Percentiles rank a stretch among this genome's conserved stretches.
Conservation (phyloP, 2,113 vertebrate genomes). For the Galemys pyrenaicus region DNA sequence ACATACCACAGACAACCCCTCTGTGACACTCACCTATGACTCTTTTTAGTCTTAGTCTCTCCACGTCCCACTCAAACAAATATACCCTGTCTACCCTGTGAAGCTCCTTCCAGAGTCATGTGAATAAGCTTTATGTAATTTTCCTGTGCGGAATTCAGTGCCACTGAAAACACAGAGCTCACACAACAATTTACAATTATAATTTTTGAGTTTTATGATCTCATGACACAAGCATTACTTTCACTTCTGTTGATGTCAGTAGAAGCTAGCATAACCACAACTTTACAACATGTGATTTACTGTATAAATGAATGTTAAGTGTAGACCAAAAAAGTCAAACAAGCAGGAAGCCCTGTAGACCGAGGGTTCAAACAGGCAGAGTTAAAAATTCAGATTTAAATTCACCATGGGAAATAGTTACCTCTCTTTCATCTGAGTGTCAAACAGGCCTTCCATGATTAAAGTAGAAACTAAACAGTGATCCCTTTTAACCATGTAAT, state of each 20-base stretch:
- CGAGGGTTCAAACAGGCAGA: neutral
- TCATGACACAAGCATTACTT: neutral
- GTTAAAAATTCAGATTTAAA: constrained; percentile 36
- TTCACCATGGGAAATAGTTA: constrained; percentile 1
- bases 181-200: neutral
- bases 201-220: neutral
- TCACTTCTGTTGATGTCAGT: neutral
- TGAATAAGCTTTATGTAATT: neutral
- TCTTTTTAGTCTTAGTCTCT: neutral
- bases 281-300: neutral
- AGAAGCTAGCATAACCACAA: neutral
- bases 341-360: neutral
- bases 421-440: constrained; percentile 56
- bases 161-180: neutral
- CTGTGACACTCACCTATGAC: neutral
- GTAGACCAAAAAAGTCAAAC: neutral
- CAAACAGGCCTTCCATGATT: constrained; percentile 34
- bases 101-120: neutral
- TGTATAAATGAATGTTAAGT: neutral
- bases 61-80: neutral
- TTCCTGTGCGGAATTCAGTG: neutral
- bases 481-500: constrained; percentile 50
- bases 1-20: no score
- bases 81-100: neutral
- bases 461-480: constrained; percentile 55